Conservation (phyloP, 2,888 invertebrate species). For the Chloroclystis v-ata region DNA sequence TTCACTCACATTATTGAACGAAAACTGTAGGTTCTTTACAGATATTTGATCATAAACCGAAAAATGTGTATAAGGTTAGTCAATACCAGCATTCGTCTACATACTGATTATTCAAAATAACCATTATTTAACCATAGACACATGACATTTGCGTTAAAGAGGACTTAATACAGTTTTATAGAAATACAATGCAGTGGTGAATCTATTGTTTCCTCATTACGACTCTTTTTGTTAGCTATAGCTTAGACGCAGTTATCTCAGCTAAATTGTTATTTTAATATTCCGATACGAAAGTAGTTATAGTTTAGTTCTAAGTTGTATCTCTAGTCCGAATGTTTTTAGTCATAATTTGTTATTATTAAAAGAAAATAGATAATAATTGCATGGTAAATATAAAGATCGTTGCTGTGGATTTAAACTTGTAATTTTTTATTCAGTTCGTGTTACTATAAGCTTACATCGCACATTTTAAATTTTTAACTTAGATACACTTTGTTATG, state of each 20-base stretch:
- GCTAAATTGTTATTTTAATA: conserved; percentile 37
- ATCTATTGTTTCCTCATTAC: background rate
- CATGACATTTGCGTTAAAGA: no score
- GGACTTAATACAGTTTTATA: no score
- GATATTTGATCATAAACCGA: no score
- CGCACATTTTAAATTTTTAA: conserved; percentile 58
- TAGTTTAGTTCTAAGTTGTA: conserved; percentile 55
- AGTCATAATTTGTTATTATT: conserved; percentile 60
- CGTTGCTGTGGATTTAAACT: conserved; percentile 31
- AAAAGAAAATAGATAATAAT: conserved; percentile 31
- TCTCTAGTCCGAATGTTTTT: conserved; percentile 70
- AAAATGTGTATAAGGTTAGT: no score
- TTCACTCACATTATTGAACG: background rate
- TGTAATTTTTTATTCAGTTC: conserved; percentile 38
- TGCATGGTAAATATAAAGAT: conserved; percentile 26
- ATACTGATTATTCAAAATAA: no score
- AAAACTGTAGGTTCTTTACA: no score
- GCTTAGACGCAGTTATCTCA: conserved; percentile 36
- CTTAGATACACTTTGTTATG: conserved; percentile 45
- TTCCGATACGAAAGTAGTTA: conserved; percentile 39
- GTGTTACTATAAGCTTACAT: conserved; percentile 52
- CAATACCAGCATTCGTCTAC: no score
- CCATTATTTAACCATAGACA: no score
- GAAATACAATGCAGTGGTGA: background rate
- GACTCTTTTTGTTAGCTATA: conserved; percentile 31